Evolutionary conservation across 2,797 vertebrate genomes (phyloP).

Genomic region (Muraenolepis orangiensis): DNA sequence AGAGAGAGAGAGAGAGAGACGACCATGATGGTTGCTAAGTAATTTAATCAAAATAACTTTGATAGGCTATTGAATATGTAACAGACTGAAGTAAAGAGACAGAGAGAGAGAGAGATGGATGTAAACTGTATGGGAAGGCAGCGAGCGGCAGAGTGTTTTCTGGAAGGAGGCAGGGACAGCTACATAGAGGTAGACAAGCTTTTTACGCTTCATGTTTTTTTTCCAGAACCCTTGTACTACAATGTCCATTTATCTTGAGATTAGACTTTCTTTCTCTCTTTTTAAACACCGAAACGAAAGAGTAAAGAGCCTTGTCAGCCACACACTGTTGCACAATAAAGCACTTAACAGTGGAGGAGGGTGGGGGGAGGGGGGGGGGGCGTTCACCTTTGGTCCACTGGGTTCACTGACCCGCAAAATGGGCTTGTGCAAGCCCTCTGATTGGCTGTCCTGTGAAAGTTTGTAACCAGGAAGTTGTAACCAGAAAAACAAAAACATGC

Average conservation of each 20-base stretch:
- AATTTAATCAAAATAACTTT: constrained; percentile 3
- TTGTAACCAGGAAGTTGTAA: background rate
- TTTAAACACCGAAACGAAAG: background rate
- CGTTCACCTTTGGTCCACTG: background rate
- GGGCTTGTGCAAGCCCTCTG: background rate
- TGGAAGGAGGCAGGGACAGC: background rate
- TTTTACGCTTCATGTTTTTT: background rate
- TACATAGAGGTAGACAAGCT: background rate
- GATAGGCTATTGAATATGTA: background rate
- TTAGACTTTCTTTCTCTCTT: background rate
- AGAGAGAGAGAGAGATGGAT: background rate
- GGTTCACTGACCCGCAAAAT: background rate
- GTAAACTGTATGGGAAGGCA: background rate
- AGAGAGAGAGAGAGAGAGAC: background rate
- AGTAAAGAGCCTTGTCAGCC: constrained; percentile 3
- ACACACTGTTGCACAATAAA: background rate
- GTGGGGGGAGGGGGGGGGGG: constrained; percentile 1
- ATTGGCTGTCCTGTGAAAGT: background rate
- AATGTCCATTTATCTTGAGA: constrained; percentile 4
- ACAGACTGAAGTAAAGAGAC: background rate
- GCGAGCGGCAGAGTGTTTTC: background rate
- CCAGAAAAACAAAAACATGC: background rate
- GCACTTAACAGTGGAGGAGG: background rate
- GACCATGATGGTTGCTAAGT: constrained; percentile 7
- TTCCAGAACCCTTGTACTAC: background rate